These are phyloP conservation scores for Numida meleagris DNA, from an alignment of 2,113 vertebrate species.

Conservation along the genomic window DNA sequence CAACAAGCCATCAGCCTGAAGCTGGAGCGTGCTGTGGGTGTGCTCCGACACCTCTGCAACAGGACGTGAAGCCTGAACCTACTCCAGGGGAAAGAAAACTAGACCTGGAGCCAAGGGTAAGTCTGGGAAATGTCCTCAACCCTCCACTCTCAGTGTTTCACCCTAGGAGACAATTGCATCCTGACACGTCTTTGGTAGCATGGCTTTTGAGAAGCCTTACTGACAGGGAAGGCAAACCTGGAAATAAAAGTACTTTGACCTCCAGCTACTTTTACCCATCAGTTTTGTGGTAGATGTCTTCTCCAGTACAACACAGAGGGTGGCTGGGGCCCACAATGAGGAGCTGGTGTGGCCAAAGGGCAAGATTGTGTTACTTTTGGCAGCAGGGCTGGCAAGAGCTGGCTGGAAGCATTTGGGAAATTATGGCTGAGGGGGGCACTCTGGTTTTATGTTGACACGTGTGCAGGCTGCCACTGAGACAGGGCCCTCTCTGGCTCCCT, in stretches of 20 bases:
- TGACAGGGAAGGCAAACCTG: not conserved
- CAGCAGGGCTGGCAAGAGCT: constrained; percentile 11
- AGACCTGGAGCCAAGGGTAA: not conserved
- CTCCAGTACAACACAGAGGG: not conserved
- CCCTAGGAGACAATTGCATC: not conserved
- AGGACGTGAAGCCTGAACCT: not conserved
- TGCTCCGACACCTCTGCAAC: not conserved
- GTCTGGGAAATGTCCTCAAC: not conserved
- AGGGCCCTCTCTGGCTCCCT: not conserved
- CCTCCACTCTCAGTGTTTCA: constrained; percentile 6
- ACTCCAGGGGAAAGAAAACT: not conserved
- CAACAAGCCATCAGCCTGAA: not conserved
- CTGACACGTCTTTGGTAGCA: not conserved
- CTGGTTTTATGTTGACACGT: constrained; percentile 43
- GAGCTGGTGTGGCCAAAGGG: constrained; percentile 48
- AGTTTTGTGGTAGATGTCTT: not conserved
- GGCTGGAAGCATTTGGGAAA: constrained; percentile 48
- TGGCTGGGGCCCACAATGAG: constrained; percentile 26
- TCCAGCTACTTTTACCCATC: not conserved
- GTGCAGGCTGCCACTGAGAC: constrained; percentile 1
- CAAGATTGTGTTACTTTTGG: constrained; percentile 63
- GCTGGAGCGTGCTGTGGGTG: not conserved
- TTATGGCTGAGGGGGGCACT: not conserved
- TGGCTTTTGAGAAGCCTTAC: not conserved
- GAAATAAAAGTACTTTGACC: not conserved